Percentiles rank a stretch among this genome's conserved stretches.
These are phyloP conservation scores for Toxotes jaculatrix DNA, from an alignment of 2,113 vertebrate genomes.

Conservation along the genomic window DNA sequence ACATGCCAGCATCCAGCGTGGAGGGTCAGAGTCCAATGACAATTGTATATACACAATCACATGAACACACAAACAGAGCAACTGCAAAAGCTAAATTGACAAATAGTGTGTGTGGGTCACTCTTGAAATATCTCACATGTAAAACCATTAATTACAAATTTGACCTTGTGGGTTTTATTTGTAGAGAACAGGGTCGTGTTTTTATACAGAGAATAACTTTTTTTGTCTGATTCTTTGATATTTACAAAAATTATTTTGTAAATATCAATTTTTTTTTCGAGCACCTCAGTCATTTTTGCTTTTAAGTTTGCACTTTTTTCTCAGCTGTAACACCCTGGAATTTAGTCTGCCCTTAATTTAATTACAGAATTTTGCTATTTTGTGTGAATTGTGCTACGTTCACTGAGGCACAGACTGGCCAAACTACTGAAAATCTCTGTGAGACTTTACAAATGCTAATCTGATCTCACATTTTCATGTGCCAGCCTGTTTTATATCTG, in stretches of 20 bases:
- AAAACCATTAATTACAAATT: neutral
- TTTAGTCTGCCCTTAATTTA: neutral
- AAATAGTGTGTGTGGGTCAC: no score
- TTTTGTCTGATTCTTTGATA: neutral
- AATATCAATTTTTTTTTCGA: neutral
- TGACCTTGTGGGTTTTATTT: neutral
- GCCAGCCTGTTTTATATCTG: slow-evolving; percentile 25
- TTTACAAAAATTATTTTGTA: neutral
- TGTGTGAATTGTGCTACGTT: neutral
- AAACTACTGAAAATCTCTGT: neutral
- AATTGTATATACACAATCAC: slow-evolving; percentile 33
- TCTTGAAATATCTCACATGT: neutral
- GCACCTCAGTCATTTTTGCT: neutral
- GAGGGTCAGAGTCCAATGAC: slow-evolving; percentile 82
- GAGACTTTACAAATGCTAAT: slow-evolving; percentile 36
- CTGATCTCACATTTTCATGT: slow-evolving; percentile 21
- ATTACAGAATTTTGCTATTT: neutral
- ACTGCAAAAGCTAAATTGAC: neutral
- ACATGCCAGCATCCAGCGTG: slow-evolving; percentile 76
- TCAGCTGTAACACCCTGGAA: neutral
- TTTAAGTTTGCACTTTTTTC: neutral
- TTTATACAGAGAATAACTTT: no score
- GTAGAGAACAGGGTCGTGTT: neutral
- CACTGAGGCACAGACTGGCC: slow-evolving; percentile 8
- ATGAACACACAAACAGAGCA: neutral